Evolutionary conservation across 2,888 invertebrate genomes (phyloP).

Genomic region (Ormyrus rosae): DNA sequence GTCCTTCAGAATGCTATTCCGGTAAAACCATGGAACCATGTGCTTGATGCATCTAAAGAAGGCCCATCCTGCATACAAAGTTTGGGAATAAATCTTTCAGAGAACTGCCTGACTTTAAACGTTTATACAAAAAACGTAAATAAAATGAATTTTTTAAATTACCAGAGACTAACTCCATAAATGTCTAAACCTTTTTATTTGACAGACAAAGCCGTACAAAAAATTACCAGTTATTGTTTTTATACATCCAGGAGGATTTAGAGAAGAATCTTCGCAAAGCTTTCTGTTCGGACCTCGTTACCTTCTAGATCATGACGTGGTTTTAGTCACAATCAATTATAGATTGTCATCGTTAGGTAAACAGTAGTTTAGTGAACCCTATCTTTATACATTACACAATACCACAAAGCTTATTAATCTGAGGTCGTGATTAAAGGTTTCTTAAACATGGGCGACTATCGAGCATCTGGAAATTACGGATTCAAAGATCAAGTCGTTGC

Average conservation of each 20-base stretch:
- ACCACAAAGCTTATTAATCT: constrained; percentile 43
- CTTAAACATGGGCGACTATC: constrained; percentile 80
- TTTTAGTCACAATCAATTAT: constrained; percentile 61
- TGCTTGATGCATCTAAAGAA: constrained; percentile 79
- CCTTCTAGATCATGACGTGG: too few relatives aligned
- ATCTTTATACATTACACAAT: neutral
- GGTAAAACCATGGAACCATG: constrained; percentile 76
- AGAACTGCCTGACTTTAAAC: constrained; percentile 82
- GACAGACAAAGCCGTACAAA: neutral
- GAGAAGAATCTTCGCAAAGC: too few relatives aligned
- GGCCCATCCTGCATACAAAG: constrained; percentile 79
- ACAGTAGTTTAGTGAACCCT: neutral
- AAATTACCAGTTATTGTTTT: constrained; percentile 81
- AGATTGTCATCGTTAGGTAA: constrained; percentile 69
- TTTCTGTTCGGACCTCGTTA: too few relatives aligned
- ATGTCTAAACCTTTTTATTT: neutral
- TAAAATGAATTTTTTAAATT: too few relatives aligned
- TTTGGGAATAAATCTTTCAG: constrained; percentile 74
- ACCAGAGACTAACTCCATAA: too few relatives aligned
- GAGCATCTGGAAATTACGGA: constrained; percentile 83
- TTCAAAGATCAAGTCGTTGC: constrained; percentile 84
- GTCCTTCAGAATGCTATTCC: constrained; percentile 76
- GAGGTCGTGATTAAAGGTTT: constrained; percentile 74
- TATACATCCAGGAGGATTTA: constrained; percentile 82
- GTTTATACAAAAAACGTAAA: constrained; percentile 78